Base-by-base conservation (phyloP, 2,888 invertebrate species). In the Mythimna impura region DNA sequence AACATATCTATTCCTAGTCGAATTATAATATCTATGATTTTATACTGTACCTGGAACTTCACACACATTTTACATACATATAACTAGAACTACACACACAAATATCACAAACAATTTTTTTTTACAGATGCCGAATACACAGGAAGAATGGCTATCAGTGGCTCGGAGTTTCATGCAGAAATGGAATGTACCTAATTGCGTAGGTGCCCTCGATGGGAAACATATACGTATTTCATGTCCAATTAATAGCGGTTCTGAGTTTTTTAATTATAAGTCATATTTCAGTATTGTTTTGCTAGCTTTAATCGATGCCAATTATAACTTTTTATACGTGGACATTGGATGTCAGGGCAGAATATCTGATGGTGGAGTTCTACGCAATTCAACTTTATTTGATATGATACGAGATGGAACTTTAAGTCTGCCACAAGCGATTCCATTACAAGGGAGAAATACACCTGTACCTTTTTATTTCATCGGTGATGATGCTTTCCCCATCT, bases 241-340 rank as follows among this genome's bases (percentile, higher is more conserved):
- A 63, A 55, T 30, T 61, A 80, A 79, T 68, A 74, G 71, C 57
- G 78, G 73, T 52, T 78, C 76, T 57, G 72, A 78, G 50, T 83
- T 76, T 76, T 81, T 70, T 50, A 80, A 83, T 73, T 81, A 85
- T 69, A 83, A 84, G 69, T 71, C 70, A 75, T 81, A 70, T 66
- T 85, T 82, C 62, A 85, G 82, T 63, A 81, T 85, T 67, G 83
- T 84, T 58, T 72, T 85, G 71, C 52, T 86, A 58, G 83, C 84
- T 52, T 68, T 82, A 78, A 73, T 85, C 30, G 79, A 85, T 72
- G 80, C 76, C 60, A 78, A 82, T 72, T 30, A 30, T 30, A 30
- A 30, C 30, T 30, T 30, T 30, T 30, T 30, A 30, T 30, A 30
- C 30, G 30, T 73, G 25, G 76, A 81, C 22, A 73, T 81, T 60